phyloP scores from a whole-genome alignment of 2,888 invertebrate species.

The Andricus quercusramuli region DNA sequence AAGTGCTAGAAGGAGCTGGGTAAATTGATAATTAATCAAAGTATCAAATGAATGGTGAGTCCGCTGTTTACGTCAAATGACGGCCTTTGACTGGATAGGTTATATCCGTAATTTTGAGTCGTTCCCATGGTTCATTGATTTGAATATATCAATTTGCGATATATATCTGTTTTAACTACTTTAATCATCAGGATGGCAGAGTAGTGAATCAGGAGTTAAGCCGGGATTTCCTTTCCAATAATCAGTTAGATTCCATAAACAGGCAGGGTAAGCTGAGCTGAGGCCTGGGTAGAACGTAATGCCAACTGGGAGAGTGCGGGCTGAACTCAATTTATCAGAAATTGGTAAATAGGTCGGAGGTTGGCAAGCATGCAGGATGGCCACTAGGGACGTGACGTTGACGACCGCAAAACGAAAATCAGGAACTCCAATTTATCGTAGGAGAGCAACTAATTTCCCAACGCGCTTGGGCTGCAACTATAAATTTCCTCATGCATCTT shows the following conservation, averaged over 20 bases:
- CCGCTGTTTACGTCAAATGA: too few species aligned
- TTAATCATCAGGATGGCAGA: too few species aligned
- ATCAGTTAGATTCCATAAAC: neutral
- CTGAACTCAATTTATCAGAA: conserved; percentile 66
- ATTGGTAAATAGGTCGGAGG: conserved; percentile 64
- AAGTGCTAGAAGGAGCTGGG: too few species aligned
- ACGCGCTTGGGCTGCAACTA: neutral
- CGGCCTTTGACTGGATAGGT: too few species aligned
- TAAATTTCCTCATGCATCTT: neutral
- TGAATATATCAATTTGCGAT: too few species aligned
- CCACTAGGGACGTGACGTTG: conserved; percentile 64
- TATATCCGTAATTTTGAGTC: too few species aligned
- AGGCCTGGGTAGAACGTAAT: neutral
- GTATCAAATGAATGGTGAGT: too few species aligned
- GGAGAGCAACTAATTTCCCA: conserved; percentile 63
- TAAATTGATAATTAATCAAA: too few species aligned
- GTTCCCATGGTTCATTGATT: too few species aligned
- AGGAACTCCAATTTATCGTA: conserved; percentile 67
- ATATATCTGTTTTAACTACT: too few species aligned
- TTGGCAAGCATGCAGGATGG: conserved; percentile 48
- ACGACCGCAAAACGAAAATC: conserved; percentile 67
- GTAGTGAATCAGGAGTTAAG: neutral
- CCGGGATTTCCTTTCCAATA: neutral
- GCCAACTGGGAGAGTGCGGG: neutral
- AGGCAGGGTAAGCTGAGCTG: neutral